Evolutionary conservation across 2,113 vertebrate genomes (phyloP).

Genomic region (Bungarus multicinctus): DNA sequence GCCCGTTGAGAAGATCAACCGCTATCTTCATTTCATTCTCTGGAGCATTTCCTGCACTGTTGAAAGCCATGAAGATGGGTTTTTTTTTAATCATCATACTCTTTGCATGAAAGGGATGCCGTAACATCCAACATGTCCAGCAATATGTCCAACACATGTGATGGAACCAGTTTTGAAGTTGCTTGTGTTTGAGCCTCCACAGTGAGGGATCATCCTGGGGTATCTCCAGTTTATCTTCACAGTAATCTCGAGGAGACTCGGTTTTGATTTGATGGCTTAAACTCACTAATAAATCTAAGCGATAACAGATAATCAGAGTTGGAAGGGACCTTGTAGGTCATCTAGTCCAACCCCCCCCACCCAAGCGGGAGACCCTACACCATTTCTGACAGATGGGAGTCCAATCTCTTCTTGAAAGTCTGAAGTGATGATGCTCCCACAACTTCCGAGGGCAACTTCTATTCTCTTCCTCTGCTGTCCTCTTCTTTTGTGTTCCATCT

Average conservation of each 20-base stretch:
- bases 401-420: no score
- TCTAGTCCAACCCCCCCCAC: no score
- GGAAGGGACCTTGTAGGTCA: no score
- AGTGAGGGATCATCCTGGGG: neutral
- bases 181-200: neutral
- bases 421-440: no score
- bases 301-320: no score
- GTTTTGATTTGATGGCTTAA: neutral
- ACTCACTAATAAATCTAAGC: neutral
- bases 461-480: no score
- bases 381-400: no score
- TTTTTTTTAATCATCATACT: neutral
- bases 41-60: neutral
- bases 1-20: neutral
- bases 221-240: neutral
- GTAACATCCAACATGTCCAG: neutral
- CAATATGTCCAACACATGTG: neutral
- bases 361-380: no score
- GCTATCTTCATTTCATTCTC: neutral
- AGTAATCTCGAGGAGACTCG: neutral
- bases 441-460: no score
- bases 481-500: no score
- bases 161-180: neutral
- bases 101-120: neutral
- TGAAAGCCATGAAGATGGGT: neutral